phyloP scores from a whole-genome alignment of 2,797 vertebrate species.

The Spinus pinus region DNA sequence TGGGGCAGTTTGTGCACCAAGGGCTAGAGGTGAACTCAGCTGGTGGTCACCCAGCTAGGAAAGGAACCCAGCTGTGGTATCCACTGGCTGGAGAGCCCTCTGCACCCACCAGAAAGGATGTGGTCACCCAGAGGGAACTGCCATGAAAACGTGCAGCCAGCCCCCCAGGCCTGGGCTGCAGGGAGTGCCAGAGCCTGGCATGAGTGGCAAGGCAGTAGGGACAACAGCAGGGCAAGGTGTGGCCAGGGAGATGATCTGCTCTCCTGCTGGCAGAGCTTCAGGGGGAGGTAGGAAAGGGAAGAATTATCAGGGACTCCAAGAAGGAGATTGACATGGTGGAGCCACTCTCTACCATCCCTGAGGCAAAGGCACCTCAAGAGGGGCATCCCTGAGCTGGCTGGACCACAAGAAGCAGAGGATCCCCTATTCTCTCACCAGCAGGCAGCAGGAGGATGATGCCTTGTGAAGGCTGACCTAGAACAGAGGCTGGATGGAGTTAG shows the following conservation, averaged over 20 bases:
- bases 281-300: background rate
- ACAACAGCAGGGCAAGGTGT: background rate
- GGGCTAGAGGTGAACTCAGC: background rate
- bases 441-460: background rate
- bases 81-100: too few relatives aligned
- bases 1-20: background rate
- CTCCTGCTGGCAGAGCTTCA: background rate
- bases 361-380: background rate
- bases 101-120: background rate
- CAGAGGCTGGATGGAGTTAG: background rate
- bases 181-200: background rate
- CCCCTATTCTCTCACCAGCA: background rate
- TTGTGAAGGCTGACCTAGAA: background rate
- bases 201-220: background rate
- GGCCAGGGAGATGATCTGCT: background rate
- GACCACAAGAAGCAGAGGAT: background rate
- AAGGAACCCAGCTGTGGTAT: background rate
- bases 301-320: background rate
- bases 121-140: background rate
- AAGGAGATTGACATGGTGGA: background rate
- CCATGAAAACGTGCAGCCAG: background rate
- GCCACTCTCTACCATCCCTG: too few relatives aligned
- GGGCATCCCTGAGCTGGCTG: background rate
- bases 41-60: background rate
- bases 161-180: background rate